Base-by-base conservation (phyloP, 2,797 vertebrate species). In the Sphenodon punctatus region DNA sequence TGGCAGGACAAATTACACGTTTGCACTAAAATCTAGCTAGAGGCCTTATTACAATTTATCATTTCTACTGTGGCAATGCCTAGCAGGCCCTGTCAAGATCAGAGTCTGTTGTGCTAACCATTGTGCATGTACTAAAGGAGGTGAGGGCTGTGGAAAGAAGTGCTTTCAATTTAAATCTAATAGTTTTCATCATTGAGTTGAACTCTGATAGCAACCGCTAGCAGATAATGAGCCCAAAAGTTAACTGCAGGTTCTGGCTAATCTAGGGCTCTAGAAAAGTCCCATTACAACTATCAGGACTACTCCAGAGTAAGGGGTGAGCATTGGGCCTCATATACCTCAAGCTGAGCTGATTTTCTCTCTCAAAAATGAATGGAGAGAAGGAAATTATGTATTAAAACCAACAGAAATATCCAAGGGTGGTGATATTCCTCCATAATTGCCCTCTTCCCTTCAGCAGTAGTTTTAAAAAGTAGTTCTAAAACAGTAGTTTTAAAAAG, bases 151-250 rank as follows among this genome's bases (percentile, higher is more conserved):
- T 7, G 69, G 34, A 55, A 46, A 80, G 76, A 67, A 61, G 42
- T 34, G 42, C 79, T 36, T 2, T 48, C 64, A 75, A 77, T 82
- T 88, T 81, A 85, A 34, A 80, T 70, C 10, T 34, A 74, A 43
- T 39, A 53, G 32, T 6, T 1, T 48, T 66, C 27, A 12, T 38
- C 58, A 15, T 2, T 4, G n/a, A 14, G 1, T 38, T 4, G 2
- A 48, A 43, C 36, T 36, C 23, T 27, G 36, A 32, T 70, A 59
- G 0, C 58, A 69, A 66, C 71, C 78, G 58, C 84, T 60, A 63
- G 73, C 30, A 65, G 63, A 49, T 64, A 73, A 12, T 0, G 34
- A 43, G 48, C 0, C 74, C 72, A 64, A 46, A 75, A 63, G 75
- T 2, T 42, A 82, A 45, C 38, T 8, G 0, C 3, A 46, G 23